Evolutionary conservation across 2,888 invertebrate species (phyloP).

Genomic region (Chymomyza caudatula): DNA sequence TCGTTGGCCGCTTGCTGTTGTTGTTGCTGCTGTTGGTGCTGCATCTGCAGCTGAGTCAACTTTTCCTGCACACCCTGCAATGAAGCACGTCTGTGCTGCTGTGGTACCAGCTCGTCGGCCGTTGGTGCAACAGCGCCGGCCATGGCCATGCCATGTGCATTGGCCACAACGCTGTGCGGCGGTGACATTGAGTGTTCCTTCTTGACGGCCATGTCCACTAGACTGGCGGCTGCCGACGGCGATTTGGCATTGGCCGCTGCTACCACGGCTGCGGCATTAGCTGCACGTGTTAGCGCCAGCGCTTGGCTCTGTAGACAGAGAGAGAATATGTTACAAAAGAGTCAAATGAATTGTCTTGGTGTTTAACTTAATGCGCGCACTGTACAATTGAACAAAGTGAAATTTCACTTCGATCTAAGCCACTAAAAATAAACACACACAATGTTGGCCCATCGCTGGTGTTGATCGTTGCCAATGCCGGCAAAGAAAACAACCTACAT

Average conservation of each 20-base stretch:
- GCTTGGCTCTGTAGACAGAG: conserved; percentile 82
- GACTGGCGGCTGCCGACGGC: conserved; percentile 75
- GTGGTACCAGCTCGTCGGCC: conserved; percentile 35
- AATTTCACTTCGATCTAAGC: conserved; percentile 48
- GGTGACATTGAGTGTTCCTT: conserved; percentile 77
- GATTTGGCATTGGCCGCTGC: conserved; percentile 77
- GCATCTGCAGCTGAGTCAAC: conserved; percentile 72
- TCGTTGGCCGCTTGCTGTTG: conserved; percentile 25
- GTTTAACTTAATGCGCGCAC: conserved; percentile 53
- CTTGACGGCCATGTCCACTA: conserved; percentile 74
- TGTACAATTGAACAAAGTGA: conserved; percentile 30
- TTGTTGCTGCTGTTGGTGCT: conserved; percentile 65
- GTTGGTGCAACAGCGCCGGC: conserved; percentile 1
- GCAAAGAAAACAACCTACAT: conserved; percentile 66
- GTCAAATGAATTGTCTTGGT: conserved; percentile 36
- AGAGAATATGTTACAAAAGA: conserved; percentile 19
- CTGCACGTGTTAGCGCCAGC: conserved; percentile 81
- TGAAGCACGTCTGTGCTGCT: conserved; percentile 61
- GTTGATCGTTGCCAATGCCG: neutral
- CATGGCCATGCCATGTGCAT: conserved; percentile 14
- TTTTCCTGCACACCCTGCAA: conserved; percentile 75
- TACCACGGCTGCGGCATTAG: conserved; percentile 72
- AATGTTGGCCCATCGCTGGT: conserved; percentile 17
- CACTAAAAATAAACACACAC: conserved; percentile 42
- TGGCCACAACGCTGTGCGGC: conserved; percentile 47